phyloP scores from a whole-genome alignment of 2,888 invertebrate genomes.

The Dryadula phaetusa region DNA sequence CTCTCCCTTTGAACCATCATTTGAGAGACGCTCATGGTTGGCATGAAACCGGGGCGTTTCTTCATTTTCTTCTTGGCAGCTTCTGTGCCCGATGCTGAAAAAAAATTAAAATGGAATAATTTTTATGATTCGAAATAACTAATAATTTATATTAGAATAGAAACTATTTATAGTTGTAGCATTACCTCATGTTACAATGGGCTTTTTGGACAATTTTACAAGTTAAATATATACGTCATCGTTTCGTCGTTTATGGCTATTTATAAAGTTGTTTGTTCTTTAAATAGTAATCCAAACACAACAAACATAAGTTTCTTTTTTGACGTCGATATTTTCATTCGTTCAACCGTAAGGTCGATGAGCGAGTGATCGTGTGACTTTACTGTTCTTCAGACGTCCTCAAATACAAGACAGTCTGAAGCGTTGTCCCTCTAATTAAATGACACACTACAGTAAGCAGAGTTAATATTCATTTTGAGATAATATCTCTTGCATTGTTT shows the following conservation, averaged over 20 bases:
- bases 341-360: slow-evolving; percentile 55
- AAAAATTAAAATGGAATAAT: background rate
- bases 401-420: slow-evolving; percentile 51
- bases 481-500: slow-evolving; percentile 32
- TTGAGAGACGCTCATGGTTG: slow-evolving; percentile 87
- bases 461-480: slow-evolving; percentile 29
- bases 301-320: slow-evolving; percentile 15
- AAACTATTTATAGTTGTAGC: background rate
- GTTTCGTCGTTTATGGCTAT: background rate
- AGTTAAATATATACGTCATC: background rate
- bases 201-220: background rate
- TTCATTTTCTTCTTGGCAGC: slow-evolving; percentile 86
- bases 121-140: background rate
- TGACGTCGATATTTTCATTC: slow-evolving; percentile 20
- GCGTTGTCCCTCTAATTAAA: slow-evolving; percentile 36
- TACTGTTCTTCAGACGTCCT: slow-evolving; percentile 78
- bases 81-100: slow-evolving; percentile 71
- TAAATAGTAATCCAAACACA: slow-evolving; percentile 8
- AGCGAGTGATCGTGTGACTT: slow-evolving; percentile 71
- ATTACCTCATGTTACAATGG: background rate
- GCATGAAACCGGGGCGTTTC: slow-evolving; percentile 84
- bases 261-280: slow-evolving; percentile 14
- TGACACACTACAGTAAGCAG: slow-evolving; percentile 32
- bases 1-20: slow-evolving; percentile 87
- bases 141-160: background rate